Conservation (phyloP, 2,113 vertebrate species). For the Podarcis cretensis region DNA sequence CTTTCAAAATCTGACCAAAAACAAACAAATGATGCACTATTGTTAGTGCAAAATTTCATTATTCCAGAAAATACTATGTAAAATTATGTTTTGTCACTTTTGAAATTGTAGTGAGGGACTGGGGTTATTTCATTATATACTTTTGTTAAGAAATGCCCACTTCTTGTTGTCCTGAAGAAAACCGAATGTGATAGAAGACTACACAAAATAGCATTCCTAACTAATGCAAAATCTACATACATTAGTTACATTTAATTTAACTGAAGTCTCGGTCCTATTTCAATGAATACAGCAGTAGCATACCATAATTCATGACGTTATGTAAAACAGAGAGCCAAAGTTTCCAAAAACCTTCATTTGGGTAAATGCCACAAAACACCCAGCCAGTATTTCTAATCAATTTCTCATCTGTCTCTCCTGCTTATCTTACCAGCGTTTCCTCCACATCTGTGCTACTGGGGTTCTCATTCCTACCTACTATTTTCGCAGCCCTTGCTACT, state of each 20-base stretch:
- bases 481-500: not conserved
- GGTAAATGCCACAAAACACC: not conserved
- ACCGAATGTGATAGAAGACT: conserved; percentile 10
- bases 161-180: not conserved
- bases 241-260: not conserved
- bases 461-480: not conserved
- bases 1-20: not conserved
- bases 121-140: not conserved
- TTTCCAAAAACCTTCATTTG: not conserved
- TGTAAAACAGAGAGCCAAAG: not conserved
- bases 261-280: not conserved
- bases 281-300: not conserved
- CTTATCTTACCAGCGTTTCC: not conserved
- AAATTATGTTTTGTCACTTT: not conserved
- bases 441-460: not conserved
- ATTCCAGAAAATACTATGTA: not conserved
- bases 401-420: not conserved
- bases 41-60: not conserved
- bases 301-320: not conserved
- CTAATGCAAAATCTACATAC: not conserved
- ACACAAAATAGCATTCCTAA: not conserved
- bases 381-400: not conserved
- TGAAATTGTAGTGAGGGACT: not conserved
- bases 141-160: not conserved
- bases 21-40: not conserved